Evolutionary conservation across 2,113 vertebrate species (phyloP).

Genomic region (Zosterops pallidus): DNA sequence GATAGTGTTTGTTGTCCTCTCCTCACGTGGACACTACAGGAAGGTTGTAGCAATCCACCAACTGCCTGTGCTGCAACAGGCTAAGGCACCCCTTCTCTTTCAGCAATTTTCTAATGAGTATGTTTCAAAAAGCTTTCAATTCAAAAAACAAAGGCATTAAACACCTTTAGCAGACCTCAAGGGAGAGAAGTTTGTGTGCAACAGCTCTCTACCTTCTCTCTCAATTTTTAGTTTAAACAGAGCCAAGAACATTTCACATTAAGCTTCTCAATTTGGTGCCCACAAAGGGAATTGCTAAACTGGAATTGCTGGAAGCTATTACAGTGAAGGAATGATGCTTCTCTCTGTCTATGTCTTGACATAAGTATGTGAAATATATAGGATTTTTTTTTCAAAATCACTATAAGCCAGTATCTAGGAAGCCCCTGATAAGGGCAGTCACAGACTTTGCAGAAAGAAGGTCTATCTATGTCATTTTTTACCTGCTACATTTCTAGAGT

Average conservation of each 20-base stretch:
- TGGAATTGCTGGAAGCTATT: neutral
- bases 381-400: neutral
- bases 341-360: neutral
- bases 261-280: neutral
- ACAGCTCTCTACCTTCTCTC: neutral
- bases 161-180: neutral
- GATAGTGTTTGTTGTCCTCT: neutral
- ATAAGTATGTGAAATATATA: neutral
- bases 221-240: neutral
- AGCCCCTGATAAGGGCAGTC: neutral
- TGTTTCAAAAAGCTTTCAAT: neutral
- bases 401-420: neutral
- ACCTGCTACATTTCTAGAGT: neutral
- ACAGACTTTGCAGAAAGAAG: neutral
- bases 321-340: neutral
- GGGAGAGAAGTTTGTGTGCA: neutral
- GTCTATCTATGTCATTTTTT: neutral
- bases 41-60: neutral
- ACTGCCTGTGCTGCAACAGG: rapidly evolving
- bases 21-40: neutral
- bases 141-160: neutral
- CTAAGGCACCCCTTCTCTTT: neutral
- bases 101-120: neutral
- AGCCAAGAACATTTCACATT: neutral
- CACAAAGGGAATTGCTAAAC: neutral